These are phyloP conservation scores for Mythimna vitellina DNA, from an alignment of 2,888 invertebrate genomes.

Conservation along the genomic window DNA sequence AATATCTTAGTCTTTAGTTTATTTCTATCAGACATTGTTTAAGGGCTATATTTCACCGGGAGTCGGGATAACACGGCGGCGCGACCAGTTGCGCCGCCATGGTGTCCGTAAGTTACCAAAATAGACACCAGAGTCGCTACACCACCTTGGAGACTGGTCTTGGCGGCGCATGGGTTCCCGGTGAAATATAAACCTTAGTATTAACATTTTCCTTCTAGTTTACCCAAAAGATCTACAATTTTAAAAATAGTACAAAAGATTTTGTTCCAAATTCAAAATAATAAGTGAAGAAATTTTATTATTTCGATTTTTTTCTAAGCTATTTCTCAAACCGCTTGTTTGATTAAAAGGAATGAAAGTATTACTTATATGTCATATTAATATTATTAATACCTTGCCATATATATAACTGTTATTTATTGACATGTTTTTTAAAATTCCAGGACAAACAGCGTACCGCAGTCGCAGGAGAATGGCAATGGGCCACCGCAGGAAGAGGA, in stretches of 20 bases:
- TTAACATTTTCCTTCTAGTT: neutral
- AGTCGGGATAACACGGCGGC: too few relatives aligned
- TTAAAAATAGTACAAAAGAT: neutral
- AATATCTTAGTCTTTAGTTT: neutral
- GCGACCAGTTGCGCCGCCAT: too few relatives aligned
- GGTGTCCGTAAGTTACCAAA: too few relatives aligned
- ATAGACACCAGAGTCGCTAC: too few relatives aligned
- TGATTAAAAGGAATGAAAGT: neutral
- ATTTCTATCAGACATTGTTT: too few relatives aligned
- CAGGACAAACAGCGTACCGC: constrained; percentile 50
- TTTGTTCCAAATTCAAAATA: neutral
- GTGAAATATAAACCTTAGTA: neutral
- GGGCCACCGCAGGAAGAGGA: constrained; percentile 51
- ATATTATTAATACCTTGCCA: neutral
- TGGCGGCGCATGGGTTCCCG: too few relatives aligned
- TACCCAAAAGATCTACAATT: neutral
- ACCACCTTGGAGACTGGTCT: too few relatives aligned
- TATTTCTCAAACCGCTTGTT: too few relatives aligned
- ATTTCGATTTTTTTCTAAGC: neutral
- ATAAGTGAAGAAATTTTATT: neutral
- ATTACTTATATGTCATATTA: neutral
- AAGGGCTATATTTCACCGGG: too few relatives aligned
- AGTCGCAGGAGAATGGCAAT: constrained; percentile 45
- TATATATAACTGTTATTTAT: neutral
- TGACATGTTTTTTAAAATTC: constrained; percentile 4